Base-by-base conservation (phyloP, 2,797 vertebrate genomes). In the Tokudaia tokunoshimensis region DNA sequence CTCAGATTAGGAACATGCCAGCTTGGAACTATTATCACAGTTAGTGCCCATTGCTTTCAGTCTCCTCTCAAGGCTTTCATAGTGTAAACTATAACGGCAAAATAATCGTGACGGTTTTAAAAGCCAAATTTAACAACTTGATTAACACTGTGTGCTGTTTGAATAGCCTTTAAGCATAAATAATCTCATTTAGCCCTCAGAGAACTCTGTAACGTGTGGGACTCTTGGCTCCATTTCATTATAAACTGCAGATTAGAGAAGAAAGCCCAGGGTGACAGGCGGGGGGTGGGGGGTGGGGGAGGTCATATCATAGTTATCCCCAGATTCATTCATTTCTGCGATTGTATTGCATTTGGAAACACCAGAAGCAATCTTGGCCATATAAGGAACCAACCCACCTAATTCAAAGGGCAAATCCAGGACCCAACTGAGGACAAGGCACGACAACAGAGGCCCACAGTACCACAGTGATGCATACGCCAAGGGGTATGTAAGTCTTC, bases 131-230 rank as follows among this genome's bases (percentile, higher is more conserved):
- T 94, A 94, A 81, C 22, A 81, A 95, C 89, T 81, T 89, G n/a
- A 87, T 74, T 95, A 87, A 87, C 3, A 41, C 15, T 74, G 59
- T 24, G 86, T 70, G 55, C 10, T 11, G 1, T 94, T 17, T 92
- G 17, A 52, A 84, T 95, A 95, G 59, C 74, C 80, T 79, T 95
- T 86, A 86, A 91, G 70, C 19, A 84, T 47, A 85, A 96, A 67
- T 47, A 91, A 88, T 67, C 12, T 78, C 70, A 88, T 47, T 61
- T 81, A 84, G 65, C 19, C 9, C 44, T 94, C 74, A 75, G 0
- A 72, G 15, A 6, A 81, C 88, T 59, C 63, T 80, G 72, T 37
- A 90, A 67, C 67, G 87, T 88, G 86, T 70, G 57, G 11, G 9
- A 90, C 70, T 52, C 79, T 70, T 83, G 22, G 29, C 15, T 91